Base-by-base conservation (phyloP, 2,888 invertebrate species). In the Dichetophora obliterata region DNA sequence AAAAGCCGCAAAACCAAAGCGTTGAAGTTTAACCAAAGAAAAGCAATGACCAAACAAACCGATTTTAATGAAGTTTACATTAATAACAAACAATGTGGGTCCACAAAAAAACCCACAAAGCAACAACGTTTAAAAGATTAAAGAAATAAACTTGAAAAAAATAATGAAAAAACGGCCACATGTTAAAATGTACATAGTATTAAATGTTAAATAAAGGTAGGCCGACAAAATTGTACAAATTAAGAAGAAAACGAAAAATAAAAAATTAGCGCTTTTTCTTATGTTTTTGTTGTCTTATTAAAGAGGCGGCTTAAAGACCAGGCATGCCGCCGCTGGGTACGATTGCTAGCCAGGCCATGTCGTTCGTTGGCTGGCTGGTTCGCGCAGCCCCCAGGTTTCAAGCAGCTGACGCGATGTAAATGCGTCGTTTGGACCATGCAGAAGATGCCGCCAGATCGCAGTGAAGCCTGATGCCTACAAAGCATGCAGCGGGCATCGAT, bases 391-490 rank as follows among this genome's bases (percentile, higher is more conserved):
- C 43, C 11, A 43, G 11, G 11, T 1, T 11, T 14, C 11, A 14
- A 43, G 59, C 59, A 24, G 59, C 14, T 31, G 59, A 24, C n/a
- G 59, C 27, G 14, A 24, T 22, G 27, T n/a, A 34, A n/a, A 24
- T 31, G 34, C 6, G 24, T 24, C 16, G 27, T 22, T 63, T 31
- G 65, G 24, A 34, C 27, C n/a, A 6, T 14, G 31, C 14, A 31
- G 31, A 34, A 22, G 68, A 34, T 34, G 52, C 61, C 61, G 71
- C 71, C 57, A 22, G 19, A 14, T 66, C 73, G 75, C 61, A 75
- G 54, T 52, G 76, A 75, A 72, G 78, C 76, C 79, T 69, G 48
- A 73, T 73, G 69, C 43, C 43, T 43, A 43, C 43, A 43, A 1
- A 11, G 43, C 43, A 43, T 43, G 43, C 43, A 43, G 1, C 43